Percentiles rank a stretch among this genome's conserved stretches.
Evolutionary conservation across 2,888 invertebrate species (phyloP).

Genomic region (Zonitis immaculata): DNA sequence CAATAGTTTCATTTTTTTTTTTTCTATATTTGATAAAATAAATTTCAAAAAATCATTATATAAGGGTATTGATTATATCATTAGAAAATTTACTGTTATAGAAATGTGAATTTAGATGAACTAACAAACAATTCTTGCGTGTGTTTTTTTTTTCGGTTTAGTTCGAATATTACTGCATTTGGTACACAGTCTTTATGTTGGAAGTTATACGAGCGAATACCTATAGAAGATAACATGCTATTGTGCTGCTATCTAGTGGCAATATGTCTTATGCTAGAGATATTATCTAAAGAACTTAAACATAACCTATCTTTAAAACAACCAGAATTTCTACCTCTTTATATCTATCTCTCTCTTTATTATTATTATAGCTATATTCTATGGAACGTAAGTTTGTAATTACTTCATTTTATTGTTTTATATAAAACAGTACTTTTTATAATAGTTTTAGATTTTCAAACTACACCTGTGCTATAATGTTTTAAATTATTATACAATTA

Average conservation of each 20-base stretch:
- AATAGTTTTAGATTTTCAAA: background rate
- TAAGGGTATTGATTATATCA: no score
- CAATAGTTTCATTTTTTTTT: no score
- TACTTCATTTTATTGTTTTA: background rate
- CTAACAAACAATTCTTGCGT: no score
- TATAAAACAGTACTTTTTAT: background rate
- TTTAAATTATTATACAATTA: background rate
- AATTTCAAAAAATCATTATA: no score
- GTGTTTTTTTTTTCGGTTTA: no score
- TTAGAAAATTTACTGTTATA: no score
- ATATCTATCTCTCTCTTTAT: constrained; percentile 12
- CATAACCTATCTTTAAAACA: constrained; percentile 41
- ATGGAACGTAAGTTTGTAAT: background rate
- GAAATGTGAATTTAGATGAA: no score
- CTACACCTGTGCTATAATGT: background rate
- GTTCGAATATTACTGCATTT: constrained; percentile 14
- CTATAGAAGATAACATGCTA: constrained; percentile 44
- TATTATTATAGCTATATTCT: background rate
- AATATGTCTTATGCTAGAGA: constrained; percentile 44
- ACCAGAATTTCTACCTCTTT: constrained; percentile 30
- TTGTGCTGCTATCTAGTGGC: constrained; percentile 45
- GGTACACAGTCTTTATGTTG: constrained; percentile 32
- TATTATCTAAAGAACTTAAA: constrained; percentile 43
- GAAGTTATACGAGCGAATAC: constrained; percentile 41
- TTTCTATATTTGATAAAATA: no score